Conservation (phyloP, 2,888 invertebrate genomes). For the Phaedon cochleariae region DNA sequence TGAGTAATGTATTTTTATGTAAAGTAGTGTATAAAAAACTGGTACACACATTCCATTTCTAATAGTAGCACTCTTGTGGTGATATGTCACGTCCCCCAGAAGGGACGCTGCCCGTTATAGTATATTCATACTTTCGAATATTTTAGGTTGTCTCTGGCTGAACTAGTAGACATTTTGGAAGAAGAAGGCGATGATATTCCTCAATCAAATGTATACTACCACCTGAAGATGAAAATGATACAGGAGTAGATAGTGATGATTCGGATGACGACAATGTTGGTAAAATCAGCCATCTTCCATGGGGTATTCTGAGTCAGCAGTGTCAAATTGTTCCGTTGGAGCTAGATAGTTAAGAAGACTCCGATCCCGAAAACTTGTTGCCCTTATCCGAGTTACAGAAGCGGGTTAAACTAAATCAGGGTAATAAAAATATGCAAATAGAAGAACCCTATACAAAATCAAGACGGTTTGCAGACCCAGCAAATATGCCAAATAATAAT, state of each 20-base stretch:
- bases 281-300: slow-evolving; percentile 15
- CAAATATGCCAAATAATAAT: slow-evolving; percentile 9
- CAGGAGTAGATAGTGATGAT: slow-evolving; percentile 10
- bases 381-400: slow-evolving; percentile 1
- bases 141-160: slow-evolving; percentile 14
- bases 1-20: too few relatives aligned
- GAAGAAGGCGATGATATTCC: slow-evolving; percentile 3
- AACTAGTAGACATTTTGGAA: slow-evolving; percentile 17
- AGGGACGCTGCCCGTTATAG: too few relatives aligned
- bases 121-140: neutral
- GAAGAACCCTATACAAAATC: slow-evolving; percentile 10
- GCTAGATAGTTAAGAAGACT: slow-evolving; percentile 3
- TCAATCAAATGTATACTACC: slow-evolving; percentile 15
- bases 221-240: slow-evolving; percentile 14
- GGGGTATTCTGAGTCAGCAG: slow-evolving; percentile 11
- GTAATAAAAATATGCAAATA: slow-evolving; percentile 2
- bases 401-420: neutral
- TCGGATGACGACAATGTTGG: slow-evolving; percentile 18
- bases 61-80: too few relatives aligned
- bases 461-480: neutral
- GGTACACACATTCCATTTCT: too few relatives aligned
- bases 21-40: too few relatives aligned
- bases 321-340: slow-evolving; percentile 5
- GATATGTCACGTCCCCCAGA: too few relatives aligned
- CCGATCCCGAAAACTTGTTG: slow-evolving; percentile 9